These are phyloP conservation scores for Chironomus riparius DNA, from an alignment of 2,888 invertebrate species.

Conservation along the genomic window DNA sequence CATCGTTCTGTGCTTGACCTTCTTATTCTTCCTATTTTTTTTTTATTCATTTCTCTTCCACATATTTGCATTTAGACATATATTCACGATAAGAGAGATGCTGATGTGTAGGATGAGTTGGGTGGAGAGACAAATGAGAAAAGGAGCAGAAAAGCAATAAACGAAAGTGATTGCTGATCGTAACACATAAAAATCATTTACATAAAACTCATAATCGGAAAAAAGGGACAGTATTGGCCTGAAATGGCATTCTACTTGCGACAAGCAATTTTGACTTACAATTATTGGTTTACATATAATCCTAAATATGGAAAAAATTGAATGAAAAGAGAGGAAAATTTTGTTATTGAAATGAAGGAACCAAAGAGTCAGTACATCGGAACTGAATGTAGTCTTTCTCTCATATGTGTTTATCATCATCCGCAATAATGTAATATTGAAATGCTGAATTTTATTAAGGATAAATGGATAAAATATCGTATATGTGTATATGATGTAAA, in stretches of 20 bases:
- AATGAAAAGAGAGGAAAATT: neutral
- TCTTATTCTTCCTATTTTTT: too few species aligned
- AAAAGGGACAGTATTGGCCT: neutral
- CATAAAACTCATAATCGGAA: neutral
- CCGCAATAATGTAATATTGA: too few species aligned
- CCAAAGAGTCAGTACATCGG: neutral
- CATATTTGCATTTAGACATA: too few species aligned
- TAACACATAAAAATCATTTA: constrained; percentile 7
- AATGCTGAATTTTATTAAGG: too few species aligned
- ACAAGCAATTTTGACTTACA: constrained; percentile 4
- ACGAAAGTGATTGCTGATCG: neutral
- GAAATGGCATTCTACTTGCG: neutral
- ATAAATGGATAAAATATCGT: too few species aligned
- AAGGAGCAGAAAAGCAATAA: neutral
- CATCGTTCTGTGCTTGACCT: too few species aligned
- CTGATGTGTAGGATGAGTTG: too few species aligned
- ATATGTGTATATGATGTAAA: too few species aligned
- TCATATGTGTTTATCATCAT: too few species aligned
- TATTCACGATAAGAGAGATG: too few species aligned
- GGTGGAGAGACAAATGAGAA: neutral
- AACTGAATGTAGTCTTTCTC: too few species aligned
- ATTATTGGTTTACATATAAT: neutral
- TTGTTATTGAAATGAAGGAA: neutral
- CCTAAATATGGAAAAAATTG: neutral
- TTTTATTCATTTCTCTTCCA: too few species aligned